Base-by-base conservation (phyloP, 1,140 invertebrate species). In the Pteromalus puparum region DNA sequence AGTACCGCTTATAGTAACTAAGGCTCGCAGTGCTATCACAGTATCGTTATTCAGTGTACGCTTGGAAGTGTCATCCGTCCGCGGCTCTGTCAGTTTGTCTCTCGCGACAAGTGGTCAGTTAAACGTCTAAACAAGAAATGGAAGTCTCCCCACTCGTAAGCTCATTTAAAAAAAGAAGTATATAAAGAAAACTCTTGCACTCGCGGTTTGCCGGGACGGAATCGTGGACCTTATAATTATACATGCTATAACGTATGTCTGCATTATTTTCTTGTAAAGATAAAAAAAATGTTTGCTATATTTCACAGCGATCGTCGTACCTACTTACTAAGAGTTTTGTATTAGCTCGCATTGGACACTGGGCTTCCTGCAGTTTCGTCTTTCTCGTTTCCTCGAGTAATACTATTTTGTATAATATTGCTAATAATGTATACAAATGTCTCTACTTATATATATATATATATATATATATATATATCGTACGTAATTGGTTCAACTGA, bases 11-110 rank as follows among this genome's bases (percentile, higher is more conserved):
- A 85, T 81, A 79, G 77, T 86, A 82, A 86, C 46, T 86, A 84
- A 83, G 76, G 81, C 81, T 84, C 82, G 82, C 76, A 82, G 76
- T 82, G 77, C 70, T 87, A 87, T 87, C 86, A 87, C 86, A 85
- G 77, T 85, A 85, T 85, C 70, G 42, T 81, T 84, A 84, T 75
- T 85, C 72, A 85, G 83, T 85, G 53, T 77, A 48, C 38, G n/a
- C 38, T 75, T 84, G 30, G 46, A 84, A 75, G 12, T 84, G 72
- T 84, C 77, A 79, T 84, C 75, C 82, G 82, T 61, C 26, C 28
- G 21, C 48, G 30, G 70, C 5, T 53, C 70, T 30, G 28, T 53
- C n/a, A 68, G 28, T 34, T 65, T 83, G 46, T 67, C 28, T 72
- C 75, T 68, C 28, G 48, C n/a, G n/a, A 24, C 26, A 78, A 38